Evolutionary conservation across 1,140 invertebrate genomes (phyloP), one percentile per base, ranked within the genome.

Genomic region (Drosophila repleta): DNA sequence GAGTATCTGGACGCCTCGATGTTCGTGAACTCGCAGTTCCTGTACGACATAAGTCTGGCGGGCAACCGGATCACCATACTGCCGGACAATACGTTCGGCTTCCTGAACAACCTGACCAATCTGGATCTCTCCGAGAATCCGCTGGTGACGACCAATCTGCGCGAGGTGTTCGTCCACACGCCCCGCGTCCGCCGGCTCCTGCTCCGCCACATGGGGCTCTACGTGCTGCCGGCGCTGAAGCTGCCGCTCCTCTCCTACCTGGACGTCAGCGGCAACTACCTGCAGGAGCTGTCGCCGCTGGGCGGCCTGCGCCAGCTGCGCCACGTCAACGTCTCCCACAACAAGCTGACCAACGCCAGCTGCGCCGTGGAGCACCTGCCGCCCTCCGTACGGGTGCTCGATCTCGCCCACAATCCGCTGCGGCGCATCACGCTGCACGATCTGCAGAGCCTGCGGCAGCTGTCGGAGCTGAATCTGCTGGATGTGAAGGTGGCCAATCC

Each of bases 1-100:
- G 96, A 98, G 80, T 96, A 97, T 87, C 92, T 98, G 55, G 97
- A 98, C 89, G 96, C 95, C 26, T 97, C 96, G 15, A 96, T 97
- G 92, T 97, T 98, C 90, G 94, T 96, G 32, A 95, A 95, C 72
- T 96, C 96, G 17, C 95, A 96, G 37, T 96, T 95, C 82, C 92
- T 98, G 24, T 94, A 96, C n/a, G 94, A 94, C 62, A 93, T 98
- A 15, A 95, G 96, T 92, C 92, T 98, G 68, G 95, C 95, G 13
- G 93, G 94, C 70, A 98, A 98, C 92, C 94, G 95, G 79, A 93
- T 98, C 21, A 96, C 95, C 0, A 96, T 97, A 57, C 91, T 98
- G 39, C 96, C 97, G 0, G 97, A 98, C 90, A 97, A 97, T 89
- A 96, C 97, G 2, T 98, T 98, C 91, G 95, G 95, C 0, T 96